Evolutionary conservation across 2,797 vertebrate species (phyloP).

Genomic region (Rhinella marina): DNA sequence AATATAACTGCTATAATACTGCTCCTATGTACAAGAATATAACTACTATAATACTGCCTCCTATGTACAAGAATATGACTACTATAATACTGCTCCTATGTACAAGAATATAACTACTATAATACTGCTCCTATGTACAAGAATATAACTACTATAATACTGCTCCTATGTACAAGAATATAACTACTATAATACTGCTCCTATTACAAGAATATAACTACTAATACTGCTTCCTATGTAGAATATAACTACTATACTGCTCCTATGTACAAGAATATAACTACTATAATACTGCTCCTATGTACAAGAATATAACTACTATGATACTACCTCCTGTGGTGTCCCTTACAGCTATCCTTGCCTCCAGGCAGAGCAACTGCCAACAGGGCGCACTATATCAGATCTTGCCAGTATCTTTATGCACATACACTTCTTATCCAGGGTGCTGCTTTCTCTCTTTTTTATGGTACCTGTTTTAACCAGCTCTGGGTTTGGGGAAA

Average conservation of each 20-base stretch:
- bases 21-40: not conserved
- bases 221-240: not conserved
- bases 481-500: no score
- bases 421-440: no score
- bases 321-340: not conserved
- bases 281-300: conserved; percentile 1
- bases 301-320: conserved; percentile 9
- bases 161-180: not conserved
- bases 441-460: no score
- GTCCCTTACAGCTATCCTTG: no score
- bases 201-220: conserved; percentile 1
- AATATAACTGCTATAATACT: no score
- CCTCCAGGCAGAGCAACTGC: no score
- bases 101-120: conserved; percentile 10
- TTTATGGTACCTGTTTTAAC: no score
- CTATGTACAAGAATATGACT: not conserved
- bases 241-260: conserved; percentile 7
- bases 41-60: not conserved
- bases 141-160: conserved; percentile 6
- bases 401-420: no score
- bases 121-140: not conserved
- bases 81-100: not conserved
- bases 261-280: not conserved
- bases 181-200: conserved; percentile 9
- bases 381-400: no score